Percentiles rank a stretch among this genome's conserved stretches.
Conservation (phyloP, 2,113 vertebrate genomes). For the Pao palembangensis region DNA sequence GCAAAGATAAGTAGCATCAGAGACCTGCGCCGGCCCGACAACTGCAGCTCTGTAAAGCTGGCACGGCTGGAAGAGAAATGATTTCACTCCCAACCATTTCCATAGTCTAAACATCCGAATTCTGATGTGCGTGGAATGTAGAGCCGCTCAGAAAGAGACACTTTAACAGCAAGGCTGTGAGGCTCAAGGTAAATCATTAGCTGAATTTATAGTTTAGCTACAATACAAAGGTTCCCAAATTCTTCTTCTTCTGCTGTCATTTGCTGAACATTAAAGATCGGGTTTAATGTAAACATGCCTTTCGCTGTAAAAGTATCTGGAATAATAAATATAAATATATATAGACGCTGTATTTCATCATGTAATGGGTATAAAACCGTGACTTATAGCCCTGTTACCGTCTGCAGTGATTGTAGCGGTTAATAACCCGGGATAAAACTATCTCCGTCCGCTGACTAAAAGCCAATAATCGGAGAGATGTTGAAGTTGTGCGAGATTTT, state of each 20-base stretch:
- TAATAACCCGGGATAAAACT: background rate
- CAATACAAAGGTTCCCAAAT: no score
- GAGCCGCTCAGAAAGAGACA: background rate
- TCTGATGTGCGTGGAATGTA: background rate
- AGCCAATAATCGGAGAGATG: constrained; percentile 3
- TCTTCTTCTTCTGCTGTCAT: no score
- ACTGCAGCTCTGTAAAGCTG: constrained; percentile 43
- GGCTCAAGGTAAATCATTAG: background rate
- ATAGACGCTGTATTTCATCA: background rate
- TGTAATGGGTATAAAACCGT: background rate
- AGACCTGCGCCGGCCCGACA: constrained; percentile 36
- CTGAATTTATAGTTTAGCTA: background rate
- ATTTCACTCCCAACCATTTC: constrained; percentile 5
- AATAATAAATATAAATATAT: background rate
- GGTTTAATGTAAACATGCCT: no score
- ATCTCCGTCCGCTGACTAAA: background rate
- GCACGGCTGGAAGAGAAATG: constrained; percentile 12
- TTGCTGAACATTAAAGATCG: no score
- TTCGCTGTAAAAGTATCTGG: no score
- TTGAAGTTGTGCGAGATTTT: constrained; percentile 18
- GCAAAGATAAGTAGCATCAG: constrained; percentile 53
- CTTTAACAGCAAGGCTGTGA: background rate
- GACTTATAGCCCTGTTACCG: background rate
- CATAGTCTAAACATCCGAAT: constrained; percentile 16
- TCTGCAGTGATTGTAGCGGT: background rate